Conservation (phyloP, 2,888 invertebrate genomes). For the Synergus gifuensis region DNA sequence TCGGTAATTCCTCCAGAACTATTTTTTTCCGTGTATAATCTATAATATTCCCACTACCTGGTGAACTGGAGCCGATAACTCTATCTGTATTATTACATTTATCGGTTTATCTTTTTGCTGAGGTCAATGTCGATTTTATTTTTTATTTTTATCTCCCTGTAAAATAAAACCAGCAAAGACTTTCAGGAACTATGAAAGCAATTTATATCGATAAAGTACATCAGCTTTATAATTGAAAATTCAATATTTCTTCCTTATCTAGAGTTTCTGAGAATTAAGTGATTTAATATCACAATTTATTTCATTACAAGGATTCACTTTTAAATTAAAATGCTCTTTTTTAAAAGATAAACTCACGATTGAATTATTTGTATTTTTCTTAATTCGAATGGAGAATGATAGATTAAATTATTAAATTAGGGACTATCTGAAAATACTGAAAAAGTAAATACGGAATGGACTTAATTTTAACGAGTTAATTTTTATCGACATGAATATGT, state of each 20-base stretch:
- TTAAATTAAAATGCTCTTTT: not conserved
- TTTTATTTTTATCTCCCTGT: not conserved
- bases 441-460: no score
- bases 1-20: no score
- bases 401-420: no score
- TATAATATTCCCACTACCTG: not conserved
- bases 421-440: no score
- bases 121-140: not conserved
- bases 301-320: not conserved
- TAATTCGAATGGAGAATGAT: no score
- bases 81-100: not conserved
- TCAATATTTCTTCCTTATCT: not conserved
- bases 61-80: not conserved
- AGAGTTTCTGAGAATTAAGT: not conserved
- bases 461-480: no score
- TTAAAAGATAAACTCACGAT: no score
- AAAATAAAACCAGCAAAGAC: not conserved
- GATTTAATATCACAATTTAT: not conserved
- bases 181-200: not conserved
- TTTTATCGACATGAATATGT: no score
- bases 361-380: no score
- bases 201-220: not conserved
- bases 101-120: not conserved
- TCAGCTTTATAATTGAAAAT: conserved; percentile 1
- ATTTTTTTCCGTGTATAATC: no score